Evolutionary conservation across 1,140 invertebrate species (phyloP).

Genomic region (Pemphigus obesinymphae): DNA sequence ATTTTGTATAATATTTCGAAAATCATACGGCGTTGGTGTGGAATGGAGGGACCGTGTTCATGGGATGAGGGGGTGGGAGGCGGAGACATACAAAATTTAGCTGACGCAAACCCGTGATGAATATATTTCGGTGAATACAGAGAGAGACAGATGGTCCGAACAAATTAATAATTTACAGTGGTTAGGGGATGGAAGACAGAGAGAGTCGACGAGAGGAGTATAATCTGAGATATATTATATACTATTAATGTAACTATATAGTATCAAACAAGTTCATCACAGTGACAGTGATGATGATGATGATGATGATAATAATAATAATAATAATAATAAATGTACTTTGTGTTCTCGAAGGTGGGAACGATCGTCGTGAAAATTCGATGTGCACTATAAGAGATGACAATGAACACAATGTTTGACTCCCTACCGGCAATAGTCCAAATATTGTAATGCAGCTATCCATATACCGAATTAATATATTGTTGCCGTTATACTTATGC

Average conservation of each 20-base stretch:
- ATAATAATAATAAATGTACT: not conserved
- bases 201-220: not conserved
- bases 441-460: no score
- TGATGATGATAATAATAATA: not conserved
- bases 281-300: not conserved
- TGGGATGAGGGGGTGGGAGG: not conserved
- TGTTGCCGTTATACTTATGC: not conserved
- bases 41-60: no score
- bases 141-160: not conserved
- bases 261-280: not conserved
- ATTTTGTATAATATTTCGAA: not conserved
- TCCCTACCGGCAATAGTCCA: no score
- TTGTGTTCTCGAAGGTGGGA: not conserved
- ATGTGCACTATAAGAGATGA: no score
- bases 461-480: no score
- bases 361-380: not conserved
- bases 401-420: not conserved
- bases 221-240: not conserved
- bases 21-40: not conserved
- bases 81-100: not conserved
- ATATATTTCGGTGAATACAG: not conserved
- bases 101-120: not conserved
- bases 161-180: conserved; percentile 1
- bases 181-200: not conserved
- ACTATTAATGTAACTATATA: not conserved